These are phyloP conservation scores for Dasyurus viverrinus DNA, from an alignment of 2,113 vertebrate species.

Conservation along the genomic window DNA sequence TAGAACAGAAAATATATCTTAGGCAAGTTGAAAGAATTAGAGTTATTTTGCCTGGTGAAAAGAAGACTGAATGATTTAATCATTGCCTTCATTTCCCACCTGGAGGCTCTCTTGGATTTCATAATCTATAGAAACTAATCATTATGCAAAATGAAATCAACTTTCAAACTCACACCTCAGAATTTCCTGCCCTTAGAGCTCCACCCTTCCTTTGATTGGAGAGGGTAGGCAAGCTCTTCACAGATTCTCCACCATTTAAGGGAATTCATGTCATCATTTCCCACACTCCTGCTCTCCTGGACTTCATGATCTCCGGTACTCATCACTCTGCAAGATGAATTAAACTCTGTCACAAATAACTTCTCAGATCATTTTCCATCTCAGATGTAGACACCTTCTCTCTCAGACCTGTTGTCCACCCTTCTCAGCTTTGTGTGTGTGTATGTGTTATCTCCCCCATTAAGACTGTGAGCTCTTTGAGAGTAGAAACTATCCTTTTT, in stretches of 20 bases:
- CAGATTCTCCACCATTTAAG: neutral
- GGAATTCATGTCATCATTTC: neutral
- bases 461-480: neutral
- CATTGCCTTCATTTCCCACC: neutral
- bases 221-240: neutral
- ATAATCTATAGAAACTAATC: neutral
- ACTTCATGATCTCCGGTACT: neutral
- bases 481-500: neutral
- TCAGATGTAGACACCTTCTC: neutral
- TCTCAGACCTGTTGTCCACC: neutral
- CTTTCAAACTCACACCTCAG: neutral
- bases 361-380: neutral
- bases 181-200: neutral
- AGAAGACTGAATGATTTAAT: neutral
- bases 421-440: neutral
- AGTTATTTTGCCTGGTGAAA: neutral
- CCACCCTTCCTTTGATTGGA: neutral
- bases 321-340: neutral
- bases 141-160: neutral
- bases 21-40: neutral
- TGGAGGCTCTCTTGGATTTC: neutral
- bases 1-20: neutral
- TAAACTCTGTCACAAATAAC: neutral
- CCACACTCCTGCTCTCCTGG: neutral
- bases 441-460: neutral